These are phyloP conservation scores for Drosophila phalerata DNA, from an alignment of 2,888 invertebrate species.

Conservation along the genomic window DNA sequence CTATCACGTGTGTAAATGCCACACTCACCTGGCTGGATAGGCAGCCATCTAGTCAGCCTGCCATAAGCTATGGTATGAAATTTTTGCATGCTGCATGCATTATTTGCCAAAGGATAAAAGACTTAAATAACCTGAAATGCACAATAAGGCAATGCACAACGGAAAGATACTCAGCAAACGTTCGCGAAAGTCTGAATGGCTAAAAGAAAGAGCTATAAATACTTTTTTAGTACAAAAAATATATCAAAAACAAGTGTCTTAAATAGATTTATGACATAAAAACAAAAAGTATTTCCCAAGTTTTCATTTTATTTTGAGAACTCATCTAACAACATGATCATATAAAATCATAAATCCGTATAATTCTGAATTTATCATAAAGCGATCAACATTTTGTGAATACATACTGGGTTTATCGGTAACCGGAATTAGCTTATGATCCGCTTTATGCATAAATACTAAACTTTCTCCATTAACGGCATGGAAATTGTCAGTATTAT, in stretches of 20 bases:
- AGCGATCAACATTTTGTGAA: conserved; percentile 25
- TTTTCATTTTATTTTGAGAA: neutral
- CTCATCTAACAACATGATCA: conserved; percentile 40
- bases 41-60: conserved; percentile 31
- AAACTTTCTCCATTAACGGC: conserved; percentile 2
- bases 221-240: too few species aligned
- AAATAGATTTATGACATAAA: too few species aligned
- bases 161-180: conserved; percentile 10
- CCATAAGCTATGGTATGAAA: conserved; percentile 33
- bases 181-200: too few species aligned
- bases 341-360: conserved; percentile 41
- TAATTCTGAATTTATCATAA: conserved; percentile 14
- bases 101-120: conserved; percentile 78
- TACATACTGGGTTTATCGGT: neutral
- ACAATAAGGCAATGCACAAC: neutral
- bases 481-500: conserved; percentile 28
- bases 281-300: too few species aligned
- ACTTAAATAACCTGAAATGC: conserved; percentile 39
- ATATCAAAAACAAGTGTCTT: too few species aligned
- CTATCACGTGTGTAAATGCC: conserved; percentile 68
- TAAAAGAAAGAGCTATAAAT: too few species aligned
- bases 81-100: conserved; percentile 70
- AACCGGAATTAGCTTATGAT: conserved; percentile 43
- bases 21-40: conserved; percentile 56
- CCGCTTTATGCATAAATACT: conserved; percentile 41